phyloP scores from a whole-genome alignment of 2,888 invertebrate genomes.

The Dasypolia templi region DNA sequence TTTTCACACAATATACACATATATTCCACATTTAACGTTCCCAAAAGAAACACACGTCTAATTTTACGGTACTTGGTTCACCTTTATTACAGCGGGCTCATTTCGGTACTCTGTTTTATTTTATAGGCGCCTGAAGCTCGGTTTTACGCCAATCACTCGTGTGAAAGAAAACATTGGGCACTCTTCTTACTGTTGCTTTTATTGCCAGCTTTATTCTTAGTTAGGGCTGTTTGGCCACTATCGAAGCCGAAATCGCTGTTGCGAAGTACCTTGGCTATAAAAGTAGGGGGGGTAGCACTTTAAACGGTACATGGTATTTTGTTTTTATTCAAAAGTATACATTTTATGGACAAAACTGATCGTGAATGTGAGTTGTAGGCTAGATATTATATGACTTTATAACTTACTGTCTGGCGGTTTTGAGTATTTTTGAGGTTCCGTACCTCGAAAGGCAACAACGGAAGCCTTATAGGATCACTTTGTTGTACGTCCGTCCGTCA shows the following conservation, averaged over 20 bases:
- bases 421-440: no score
- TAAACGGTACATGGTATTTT: background rate
- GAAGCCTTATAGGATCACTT: no score
- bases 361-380: no score
- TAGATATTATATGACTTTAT: no score
- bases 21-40: slow-evolving; percentile 52
- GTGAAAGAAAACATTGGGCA: slow-evolving; percentile 34
- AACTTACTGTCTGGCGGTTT: no score
- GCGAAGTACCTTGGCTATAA: background rate
- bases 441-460: no score
- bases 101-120: slow-evolving; percentile 63
- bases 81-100: slow-evolving; percentile 56
- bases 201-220: slow-evolving; percentile 37
- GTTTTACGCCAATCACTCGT: slow-evolving; percentile 49
- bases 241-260: background rate
- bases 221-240: slow-evolving; percentile 24
- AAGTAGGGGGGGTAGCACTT: background rate
- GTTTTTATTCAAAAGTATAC: background rate
- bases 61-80: slow-evolving; percentile 59
- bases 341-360: no score
- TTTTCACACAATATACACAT: slow-evolving; percentile 42
- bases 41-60: slow-evolving; percentile 59
- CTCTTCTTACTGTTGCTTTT: slow-evolving; percentile 48
- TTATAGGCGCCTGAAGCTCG: slow-evolving; percentile 59
- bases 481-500: no score